Evolutionary conservation across 2,797 vertebrate species (phyloP).

Genomic region (Yasuhikotakia modesta): DNA sequence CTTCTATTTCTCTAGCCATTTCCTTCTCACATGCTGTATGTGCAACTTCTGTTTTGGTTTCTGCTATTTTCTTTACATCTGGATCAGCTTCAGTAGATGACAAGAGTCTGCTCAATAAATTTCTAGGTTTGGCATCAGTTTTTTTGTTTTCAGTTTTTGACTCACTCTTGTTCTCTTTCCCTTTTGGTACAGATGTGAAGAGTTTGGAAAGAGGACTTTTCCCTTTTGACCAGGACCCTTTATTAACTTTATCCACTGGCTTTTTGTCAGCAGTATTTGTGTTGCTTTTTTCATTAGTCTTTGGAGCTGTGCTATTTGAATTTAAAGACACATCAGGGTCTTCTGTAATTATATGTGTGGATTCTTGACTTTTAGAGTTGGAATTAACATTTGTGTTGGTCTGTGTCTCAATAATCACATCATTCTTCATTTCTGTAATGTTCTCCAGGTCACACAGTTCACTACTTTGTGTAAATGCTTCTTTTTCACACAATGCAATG

Average conservation of each 20-base stretch:
- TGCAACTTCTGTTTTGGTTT: slow-evolving; percentile 7
- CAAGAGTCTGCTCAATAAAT: slow-evolving; percentile 71
- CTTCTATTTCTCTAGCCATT: background rate
- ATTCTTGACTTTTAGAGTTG: background rate
- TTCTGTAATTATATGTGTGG: background rate
- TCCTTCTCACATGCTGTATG: background rate
- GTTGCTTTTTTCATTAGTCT: slow-evolving; percentile 54
- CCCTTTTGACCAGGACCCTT: slow-evolving; percentile 75
- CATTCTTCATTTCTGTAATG: background rate
- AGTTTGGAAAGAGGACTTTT: slow-evolving; percentile 76
- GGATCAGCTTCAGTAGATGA: slow-evolving; percentile 64
- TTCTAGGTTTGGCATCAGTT: slow-evolving; percentile 66
- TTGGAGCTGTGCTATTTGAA: slow-evolving; percentile 13
- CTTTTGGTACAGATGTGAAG: slow-evolving; percentile 69
- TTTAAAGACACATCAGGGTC: background rate
- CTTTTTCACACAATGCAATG: slow-evolving; percentile 43
- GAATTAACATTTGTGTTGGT: background rate
- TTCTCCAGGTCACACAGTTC: background rate
- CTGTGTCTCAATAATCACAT: background rate
- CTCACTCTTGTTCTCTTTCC: slow-evolving; percentile 64
- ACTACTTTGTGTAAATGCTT: background rate
- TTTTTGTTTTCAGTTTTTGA: slow-evolving; percentile 65
- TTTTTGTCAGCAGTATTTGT: slow-evolving; percentile 58
- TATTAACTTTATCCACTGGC: slow-evolving; percentile 64
- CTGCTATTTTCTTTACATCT: slow-evolving; percentile 40